Evolutionary conservation across 2,797 vertebrate genomes (phyloP), one percentile per base, ranked within the genome.

Genomic region (Chaunax sp.): DNA sequence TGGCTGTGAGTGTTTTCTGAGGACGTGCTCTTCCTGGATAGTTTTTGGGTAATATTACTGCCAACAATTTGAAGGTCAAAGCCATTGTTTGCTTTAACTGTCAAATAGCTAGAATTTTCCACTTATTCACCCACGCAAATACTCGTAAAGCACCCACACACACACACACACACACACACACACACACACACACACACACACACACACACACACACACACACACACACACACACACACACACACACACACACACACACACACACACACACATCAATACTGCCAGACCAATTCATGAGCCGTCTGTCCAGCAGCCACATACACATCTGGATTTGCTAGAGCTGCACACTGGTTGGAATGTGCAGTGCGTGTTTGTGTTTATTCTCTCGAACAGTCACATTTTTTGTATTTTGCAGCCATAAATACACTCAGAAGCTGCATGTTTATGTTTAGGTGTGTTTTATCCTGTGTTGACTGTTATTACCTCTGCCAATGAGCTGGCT

Each of bases 281-380:
- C 65, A 67, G 20, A 59, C 25, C 9, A 35, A 11, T 56, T 68
- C 30, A 59, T 47, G 54, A 46, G 16, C 33, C 1, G 9, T 63
- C 33, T 79, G 57, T 75, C 64, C 64, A 22, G 18, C 41, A 57
- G 37, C 43, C 66, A 64, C 55, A 44, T 54, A 55, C 38, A 82
- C 84, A 87, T 87, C 85, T 87, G 82, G 80, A 75, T 75, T 72
- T 68, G 33, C 10, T 81, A 25, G 20, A 82, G 37, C 53, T 69
- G 4, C 35, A 41, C 41, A 58, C 16, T 64, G 54, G 55, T 68
- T 68, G 52, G 70, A 78, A 77, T 86, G 61, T 63, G 47, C 25
- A 35, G 19, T 52, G 60, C 56, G 58, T 63, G 23, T 63, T 22
- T 46, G 53, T 54, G 37, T 35, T 35, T 35, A 35, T 11, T 35